Evolutionary conservation across 2,797 vertebrate species (phyloP).

Genomic region (Siniperca scherzeri): DNA sequence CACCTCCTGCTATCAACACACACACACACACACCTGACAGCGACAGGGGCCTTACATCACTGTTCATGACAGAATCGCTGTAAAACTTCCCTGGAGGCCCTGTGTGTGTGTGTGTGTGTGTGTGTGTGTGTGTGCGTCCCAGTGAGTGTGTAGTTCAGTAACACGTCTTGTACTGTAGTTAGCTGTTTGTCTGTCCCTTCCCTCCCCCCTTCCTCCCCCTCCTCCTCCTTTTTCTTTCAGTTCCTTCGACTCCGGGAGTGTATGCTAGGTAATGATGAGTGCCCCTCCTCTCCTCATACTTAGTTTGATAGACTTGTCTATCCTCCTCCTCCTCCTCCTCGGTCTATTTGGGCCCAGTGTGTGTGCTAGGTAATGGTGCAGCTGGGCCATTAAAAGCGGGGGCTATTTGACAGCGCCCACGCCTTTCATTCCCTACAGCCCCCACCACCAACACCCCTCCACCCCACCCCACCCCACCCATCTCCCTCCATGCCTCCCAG

Average conservation of each 20-base stretch:
- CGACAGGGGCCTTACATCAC: conserved; percentile 52
- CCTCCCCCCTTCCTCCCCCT: conserved; percentile 6
- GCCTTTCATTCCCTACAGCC: conserved; percentile 74
- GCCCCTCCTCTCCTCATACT: conserved; percentile 55
- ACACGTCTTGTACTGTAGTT: conserved; percentile 61
- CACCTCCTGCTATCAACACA: conserved; percentile 48
- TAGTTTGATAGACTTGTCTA: conserved; percentile 78
- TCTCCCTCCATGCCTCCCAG: not conserved
- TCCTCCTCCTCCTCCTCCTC: conserved; percentile 63
- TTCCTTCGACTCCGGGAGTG: conserved; percentile 45
- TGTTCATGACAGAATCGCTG: conserved; percentile 51
- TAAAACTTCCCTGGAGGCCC: conserved; percentile 55
- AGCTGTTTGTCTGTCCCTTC: conserved; percentile 49
- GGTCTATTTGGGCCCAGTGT: conserved; percentile 81
- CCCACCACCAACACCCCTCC: not conserved
- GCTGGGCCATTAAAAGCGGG: conserved; percentile 81
- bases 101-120: conserved; percentile 36
- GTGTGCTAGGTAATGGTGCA: conserved; percentile 84
- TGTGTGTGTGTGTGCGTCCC: conserved; percentile 36
- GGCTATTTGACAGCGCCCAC: conserved; percentile 82
- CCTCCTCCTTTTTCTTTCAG: conserved; percentile 43
- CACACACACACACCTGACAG: conserved; percentile 53
- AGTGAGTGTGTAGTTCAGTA: conserved; percentile 49
- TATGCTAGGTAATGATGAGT: conserved; percentile 70
- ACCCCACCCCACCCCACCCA: too few relatives aligned